Conservation (phyloP, 2,888 invertebrate species). For the Drosophila limbata region DNA sequence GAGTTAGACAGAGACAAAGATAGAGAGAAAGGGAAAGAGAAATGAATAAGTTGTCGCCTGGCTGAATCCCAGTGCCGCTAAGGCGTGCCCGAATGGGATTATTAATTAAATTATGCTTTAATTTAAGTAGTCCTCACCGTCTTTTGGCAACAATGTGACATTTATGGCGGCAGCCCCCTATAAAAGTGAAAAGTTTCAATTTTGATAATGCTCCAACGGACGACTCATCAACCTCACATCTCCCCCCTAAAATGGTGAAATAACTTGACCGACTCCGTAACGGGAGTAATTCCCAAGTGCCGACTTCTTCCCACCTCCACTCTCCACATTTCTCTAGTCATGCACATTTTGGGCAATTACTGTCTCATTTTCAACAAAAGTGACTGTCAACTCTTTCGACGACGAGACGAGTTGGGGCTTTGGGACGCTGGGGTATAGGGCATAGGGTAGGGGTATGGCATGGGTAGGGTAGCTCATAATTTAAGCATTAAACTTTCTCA, state of each 20-base stretch:
- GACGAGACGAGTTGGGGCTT: slow-evolving; percentile 13
- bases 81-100: slow-evolving; percentile 79
- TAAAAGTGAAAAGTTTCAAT: slow-evolving; percentile 61
- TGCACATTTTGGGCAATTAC: slow-evolving; percentile 75
- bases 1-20: slow-evolving; percentile 5
- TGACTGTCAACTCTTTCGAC: slow-evolving; percentile 73
- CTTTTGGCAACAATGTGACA: slow-evolving; percentile 66
- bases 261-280: slow-evolving; percentile 47
- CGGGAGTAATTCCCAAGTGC: slow-evolving; percentile 34
- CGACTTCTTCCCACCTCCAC: slow-evolving; percentile 1
- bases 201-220: slow-evolving; percentile 63
- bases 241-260: slow-evolving; percentile 3
- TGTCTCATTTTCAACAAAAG: slow-evolving; percentile 76
- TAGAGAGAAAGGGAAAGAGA: neutral
- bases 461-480: slow-evolving; percentile 70
- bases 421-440: slow-evolving; percentile 1
- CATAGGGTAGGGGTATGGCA: neutral
- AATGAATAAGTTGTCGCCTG: slow-evolving; percentile 43
- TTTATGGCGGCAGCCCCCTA: slow-evolving; percentile 40
- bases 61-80: slow-evolving; percentile 51
- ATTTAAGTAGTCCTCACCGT: slow-evolving; percentile 78
- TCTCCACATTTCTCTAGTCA: slow-evolving; percentile 44
- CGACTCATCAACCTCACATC: slow-evolving; percentile 54
- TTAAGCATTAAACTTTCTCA: slow-evolving; percentile 81
- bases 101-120: slow-evolving; percentile 84